These are phyloP conservation scores for Onychorhynchus coronatus DNA, from an alignment of 2,113 vertebrate species.

Conservation along the genomic window DNA sequence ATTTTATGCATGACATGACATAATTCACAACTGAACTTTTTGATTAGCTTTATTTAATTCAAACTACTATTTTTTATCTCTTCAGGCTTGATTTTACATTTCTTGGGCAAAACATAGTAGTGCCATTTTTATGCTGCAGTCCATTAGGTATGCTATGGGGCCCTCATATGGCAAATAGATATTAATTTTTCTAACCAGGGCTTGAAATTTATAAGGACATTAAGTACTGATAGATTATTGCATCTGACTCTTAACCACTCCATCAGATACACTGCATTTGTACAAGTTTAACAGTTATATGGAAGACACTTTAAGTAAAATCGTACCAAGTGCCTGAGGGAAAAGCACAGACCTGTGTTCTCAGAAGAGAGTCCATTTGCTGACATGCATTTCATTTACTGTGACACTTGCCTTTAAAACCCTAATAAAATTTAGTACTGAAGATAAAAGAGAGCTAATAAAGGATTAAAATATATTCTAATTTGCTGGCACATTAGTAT, in stretches of 20 bases:
- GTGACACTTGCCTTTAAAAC: neutral
- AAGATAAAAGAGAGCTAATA: neutral
- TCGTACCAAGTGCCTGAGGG: neutral
- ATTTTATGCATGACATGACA: neutral
- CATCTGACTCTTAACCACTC: neutral
- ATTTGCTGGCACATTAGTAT: neutral
- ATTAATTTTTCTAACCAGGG: neutral
- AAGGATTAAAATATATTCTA: neutral
- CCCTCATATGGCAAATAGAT: neutral
- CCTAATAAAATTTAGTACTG: neutral
- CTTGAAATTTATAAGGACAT: neutral
- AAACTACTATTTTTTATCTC: neutral
- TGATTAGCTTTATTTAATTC: neutral
- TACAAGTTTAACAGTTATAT: neutral
- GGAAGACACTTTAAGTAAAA: neutral
- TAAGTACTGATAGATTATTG: neutral
- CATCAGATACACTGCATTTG: neutral
- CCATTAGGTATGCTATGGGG: neutral
- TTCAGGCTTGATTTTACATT: neutral
- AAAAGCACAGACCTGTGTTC: neutral
- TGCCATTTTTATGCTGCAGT: neutral
- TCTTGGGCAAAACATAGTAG: neutral
- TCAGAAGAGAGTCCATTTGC: neutral
- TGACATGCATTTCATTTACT: neutral
- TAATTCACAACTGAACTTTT: neutral